Evolutionary conservation across 2,113 vertebrate species (phyloP).

Genomic region (Aldabrachelys gigantea): DNA sequence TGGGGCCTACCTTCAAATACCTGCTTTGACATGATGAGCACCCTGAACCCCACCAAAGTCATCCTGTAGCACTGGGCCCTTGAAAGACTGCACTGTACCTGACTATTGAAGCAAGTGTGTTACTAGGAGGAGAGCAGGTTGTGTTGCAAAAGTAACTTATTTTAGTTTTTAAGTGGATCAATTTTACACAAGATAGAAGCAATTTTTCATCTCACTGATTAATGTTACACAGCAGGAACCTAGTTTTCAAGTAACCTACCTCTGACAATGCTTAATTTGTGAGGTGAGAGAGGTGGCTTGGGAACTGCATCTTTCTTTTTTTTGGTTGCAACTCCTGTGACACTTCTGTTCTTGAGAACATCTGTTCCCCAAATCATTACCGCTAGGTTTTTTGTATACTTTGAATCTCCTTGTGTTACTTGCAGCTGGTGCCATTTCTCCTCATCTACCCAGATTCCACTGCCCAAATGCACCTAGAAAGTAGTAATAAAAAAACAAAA

Average conservation of each 20-base stretch:
- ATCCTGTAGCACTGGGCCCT: conserved; percentile 9
- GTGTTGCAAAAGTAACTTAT: conserved; percentile 67
- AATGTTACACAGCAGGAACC: conserved; percentile 70
- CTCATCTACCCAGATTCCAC: conserved; percentile 98
- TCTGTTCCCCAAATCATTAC: conserved; percentile 99
- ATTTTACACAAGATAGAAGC: conserved; percentile 70
- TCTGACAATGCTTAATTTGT: conserved; percentile 98
- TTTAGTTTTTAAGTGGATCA: conserved; percentile 66
- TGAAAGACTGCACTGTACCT: conserved; percentile 42
- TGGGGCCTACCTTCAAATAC: conserved; percentile 49
- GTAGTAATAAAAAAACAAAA: conserved; percentile 66
- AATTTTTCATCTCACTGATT: conserved; percentile 71
- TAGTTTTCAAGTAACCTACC: conserved; percentile 84
- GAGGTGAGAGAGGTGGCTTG: conserved; percentile 97
- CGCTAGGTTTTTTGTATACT: conserved; percentile 99
- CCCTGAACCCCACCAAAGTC: conserved; percentile 28
- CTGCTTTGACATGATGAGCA: conserved; percentile 21
- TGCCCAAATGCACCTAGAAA: conserved; percentile 94
- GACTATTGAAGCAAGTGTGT: conserved; percentile 59
- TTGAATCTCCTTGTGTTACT: conserved; percentile 98
- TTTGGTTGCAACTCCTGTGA: conserved; percentile 98
- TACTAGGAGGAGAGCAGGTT: conserved; percentile 38
- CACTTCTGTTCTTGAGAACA: conserved; percentile 98
- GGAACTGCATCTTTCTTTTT: conserved; percentile 99
- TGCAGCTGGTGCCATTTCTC: conserved; percentile 99